Percentiles rank a stretch among this genome's conserved stretches.
phyloP scores from a whole-genome alignment of 1,140 invertebrate genomes.

The Conopomorpha cramerella region DNA sequence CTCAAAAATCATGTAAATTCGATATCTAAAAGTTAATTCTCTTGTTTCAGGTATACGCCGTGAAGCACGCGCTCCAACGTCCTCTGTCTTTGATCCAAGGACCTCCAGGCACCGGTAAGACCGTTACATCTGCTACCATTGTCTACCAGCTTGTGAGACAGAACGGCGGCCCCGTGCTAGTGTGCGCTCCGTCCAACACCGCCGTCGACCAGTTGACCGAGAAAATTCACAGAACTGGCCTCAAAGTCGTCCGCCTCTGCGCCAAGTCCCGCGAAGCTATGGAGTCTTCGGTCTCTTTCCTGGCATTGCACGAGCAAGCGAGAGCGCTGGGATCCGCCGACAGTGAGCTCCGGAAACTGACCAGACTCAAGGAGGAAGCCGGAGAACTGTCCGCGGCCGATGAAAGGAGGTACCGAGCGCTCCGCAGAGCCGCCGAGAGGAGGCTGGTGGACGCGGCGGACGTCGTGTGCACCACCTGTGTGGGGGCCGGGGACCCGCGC shows the following conservation, averaged over 20 bases:
- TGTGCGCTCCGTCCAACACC: conserved; percentile 98
- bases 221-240: conserved; percentile 96
- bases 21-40: too few relatives aligned
- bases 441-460: conserved; percentile 94
- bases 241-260: conserved; percentile 96
- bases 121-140: conserved; percentile 98
- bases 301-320: conserved; percentile 97
- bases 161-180: conserved; percentile 90
- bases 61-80: conserved; percentile 97
- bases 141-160: conserved; percentile 98
- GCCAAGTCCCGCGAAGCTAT: conserved; percentile 98
- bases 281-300: conserved; percentile 95
- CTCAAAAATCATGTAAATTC: too few relatives aligned
- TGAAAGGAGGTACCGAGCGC: conserved; percentile 90
- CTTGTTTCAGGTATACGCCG: conserved; percentile 86
- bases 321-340: conserved; percentile 86
- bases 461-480: conserved; percentile 99
- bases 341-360: conserved; percentile 91
- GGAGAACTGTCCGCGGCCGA: conserved; percentile 93
- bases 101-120: conserved; percentile 95
- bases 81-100: conserved; percentile 96
- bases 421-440: conserved; percentile 92
- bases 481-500: conserved; percentile 95
- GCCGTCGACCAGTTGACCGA: conserved; percentile 99
- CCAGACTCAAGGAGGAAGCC: conserved; percentile 96